Evolutionary conservation across 2,888 invertebrate genomes (phyloP), one percentile per base, ranked within the genome.

Genomic region (Nesidiocoris tenuis): DNA sequence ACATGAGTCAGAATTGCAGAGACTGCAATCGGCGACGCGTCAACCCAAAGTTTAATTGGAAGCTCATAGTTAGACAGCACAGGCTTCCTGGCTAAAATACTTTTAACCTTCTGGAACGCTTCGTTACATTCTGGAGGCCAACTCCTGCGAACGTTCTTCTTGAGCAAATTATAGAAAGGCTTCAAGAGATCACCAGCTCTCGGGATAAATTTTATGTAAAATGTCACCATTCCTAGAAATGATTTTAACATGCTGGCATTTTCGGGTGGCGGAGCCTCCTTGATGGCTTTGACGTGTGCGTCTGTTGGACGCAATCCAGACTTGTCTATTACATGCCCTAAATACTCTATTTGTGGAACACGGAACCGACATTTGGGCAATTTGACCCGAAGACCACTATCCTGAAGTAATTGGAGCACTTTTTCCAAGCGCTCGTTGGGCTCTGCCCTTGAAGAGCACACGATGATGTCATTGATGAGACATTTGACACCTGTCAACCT

Each of bases 401-500:
- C 54, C 2, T 54, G 39, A 1, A 67, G 54, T 3, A 67, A 17
- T 67, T n/a, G 2, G 12, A 67, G 21, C 12, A 67, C 67, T 18
- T 55, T 39, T 55, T 67, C 55, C 55, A 67, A 67, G 9, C 67
- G 18, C 12, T 16, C 7, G 12, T 39, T 54, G 54, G 39, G 67
- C 21, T 67, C 67, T 3, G 39, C 3, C 12, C 12, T 12, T 39
- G 39, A 39, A 12, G 5, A 12, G 12, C 39, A 3, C 16, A 70
- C 56, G 2, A 71, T 19, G 18, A 77, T 63, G 22, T 77, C 77
- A 61, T 74, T 74, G 12, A 66, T 54, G 1, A 77, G 56, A 18
- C 57, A 59, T 23, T 54, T 22, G 7, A 68, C n/a, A 16, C 77
- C 55, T 57, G 61, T 17, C 16, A 74, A 19, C 39, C 74, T 74